Evolutionary conservation across 2,797 vertebrate genomes (phyloP), one percentile per base, ranked within the genome.

Genomic region (Chrosomus eos): DNA sequence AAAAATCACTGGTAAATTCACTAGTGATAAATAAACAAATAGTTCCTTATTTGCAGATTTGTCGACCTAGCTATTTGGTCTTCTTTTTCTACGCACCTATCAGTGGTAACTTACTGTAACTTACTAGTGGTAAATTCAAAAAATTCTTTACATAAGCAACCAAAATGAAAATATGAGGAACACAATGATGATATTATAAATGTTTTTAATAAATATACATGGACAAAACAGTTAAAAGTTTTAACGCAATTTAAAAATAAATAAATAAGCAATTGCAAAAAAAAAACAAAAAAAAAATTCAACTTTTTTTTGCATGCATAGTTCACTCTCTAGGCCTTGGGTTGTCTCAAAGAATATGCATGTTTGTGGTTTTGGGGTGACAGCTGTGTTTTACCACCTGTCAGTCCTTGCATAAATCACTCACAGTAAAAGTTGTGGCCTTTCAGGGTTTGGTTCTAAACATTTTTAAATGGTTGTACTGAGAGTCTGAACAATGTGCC

Each of bases 401-500:
- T 86, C 85, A 83, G 77, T 26, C 81, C 19, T 36, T 72, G 78
- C 78, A 86, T 84, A 75, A 86, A 85, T 86, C 73, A 79, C 21
- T 58, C 21, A 16, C 64, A 36, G 72, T 85, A 58, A 58, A 85
- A 79, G 67, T 74, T 77, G 7, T 28, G 60, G 86, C 78, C 72
- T 85, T 78, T 85, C 48, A 81, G 76, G 33, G 77, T 55, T 87
- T 87, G 74, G 76, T 86, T 87, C 78, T 85, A 82, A 87, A 81
- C 77, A 53, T 51, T 85, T 87, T 85, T 83, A 83, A 89, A 87
- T 72, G 77, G 43, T 81, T 78, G 67, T 66, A 82, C 82, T 78
- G 82, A 58, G 75, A 84, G 48, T 8, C 38, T 80, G 84, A 83
- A 93, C 91, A 94, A 85, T 90, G 86, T 83, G 43, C 85, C 85